A percentile compares a stretch with the other conserved stretches of the same genome.
Evolutionary conservation across 2,797 vertebrate genomes (phyloP).

Genomic region (Heteromormyrus szaboi): DNA sequence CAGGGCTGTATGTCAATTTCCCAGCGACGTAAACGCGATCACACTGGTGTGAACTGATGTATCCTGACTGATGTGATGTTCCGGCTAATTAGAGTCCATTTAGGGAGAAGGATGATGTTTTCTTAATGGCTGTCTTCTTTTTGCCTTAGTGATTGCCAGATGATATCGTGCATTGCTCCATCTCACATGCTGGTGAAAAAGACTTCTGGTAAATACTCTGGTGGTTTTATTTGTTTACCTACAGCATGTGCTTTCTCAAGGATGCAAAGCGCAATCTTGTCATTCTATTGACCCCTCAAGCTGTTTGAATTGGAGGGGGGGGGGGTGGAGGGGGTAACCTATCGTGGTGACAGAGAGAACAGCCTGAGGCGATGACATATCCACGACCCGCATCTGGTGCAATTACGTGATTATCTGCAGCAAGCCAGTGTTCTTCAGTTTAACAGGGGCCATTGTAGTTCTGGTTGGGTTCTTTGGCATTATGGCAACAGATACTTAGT

Average conservation of each 20-base stretch:
- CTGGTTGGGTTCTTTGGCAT: background rate
- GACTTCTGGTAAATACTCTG: background rate
- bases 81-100: background rate
- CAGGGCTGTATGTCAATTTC: background rate
- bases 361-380: background rate
- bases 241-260: background rate
- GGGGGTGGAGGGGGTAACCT: background rate
- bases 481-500: background rate
- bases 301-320: background rate
- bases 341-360: background rate
- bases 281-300: constrained; percentile 12
- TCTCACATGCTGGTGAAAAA: background rate
- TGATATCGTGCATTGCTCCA: background rate
- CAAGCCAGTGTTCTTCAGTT: background rate
- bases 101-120: background rate
- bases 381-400: background rate
- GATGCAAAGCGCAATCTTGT: background rate
- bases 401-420: background rate
- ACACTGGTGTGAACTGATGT: background rate
- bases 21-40: background rate
- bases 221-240: background rate
- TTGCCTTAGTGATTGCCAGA: background rate
- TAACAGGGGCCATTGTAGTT: background rate
- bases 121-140: background rate
- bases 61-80: background rate